These are phyloP conservation scores for Sylvietta virens DNA, from an alignment of 2,113 vertebrate species.

Conservation along the genomic window DNA sequence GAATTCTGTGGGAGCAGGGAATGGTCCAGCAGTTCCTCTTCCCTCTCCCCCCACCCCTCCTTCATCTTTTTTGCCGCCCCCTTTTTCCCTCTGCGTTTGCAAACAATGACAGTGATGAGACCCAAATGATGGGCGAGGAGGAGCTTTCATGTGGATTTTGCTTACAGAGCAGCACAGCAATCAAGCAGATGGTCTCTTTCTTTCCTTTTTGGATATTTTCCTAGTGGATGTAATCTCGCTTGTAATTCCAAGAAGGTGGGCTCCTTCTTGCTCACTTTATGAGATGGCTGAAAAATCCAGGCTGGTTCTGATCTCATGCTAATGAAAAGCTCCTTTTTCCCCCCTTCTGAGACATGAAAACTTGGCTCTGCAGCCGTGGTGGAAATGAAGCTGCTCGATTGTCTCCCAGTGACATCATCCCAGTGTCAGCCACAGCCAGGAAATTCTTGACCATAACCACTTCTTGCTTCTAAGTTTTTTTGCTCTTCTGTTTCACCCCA, in stretches of 20 bases:
- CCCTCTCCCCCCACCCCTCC: background rate
- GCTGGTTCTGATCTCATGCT: slow-evolving; percentile 13
- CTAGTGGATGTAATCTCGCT: slow-evolving; percentile 25
- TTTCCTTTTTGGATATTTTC: slow-evolving; percentile 13
- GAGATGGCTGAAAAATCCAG: background rate
- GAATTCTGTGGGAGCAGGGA: background rate
- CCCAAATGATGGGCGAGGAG: slow-evolving; percentile 15
- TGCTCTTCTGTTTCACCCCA: slow-evolving; percentile 38
- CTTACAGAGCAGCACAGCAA: slow-evolving; percentile 42
- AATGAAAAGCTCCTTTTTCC: background rate
- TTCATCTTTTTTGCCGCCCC: fast-evolving
- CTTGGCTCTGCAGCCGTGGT: background rate
- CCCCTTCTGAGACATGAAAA: background rate
- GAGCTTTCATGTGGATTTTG: slow-evolving; percentile 19
- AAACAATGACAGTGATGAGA: slow-evolving; percentile 59
- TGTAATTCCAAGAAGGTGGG: slow-evolving; percentile 27
- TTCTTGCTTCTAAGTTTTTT: slow-evolving; percentile 1
- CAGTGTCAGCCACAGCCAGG: background rate
- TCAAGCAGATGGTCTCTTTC: slow-evolving; percentile 57
- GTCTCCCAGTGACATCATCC: slow-evolving; percentile 27
- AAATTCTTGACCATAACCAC: slow-evolving; percentile 30
- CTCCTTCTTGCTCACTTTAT: background rate
- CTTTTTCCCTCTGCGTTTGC: background rate
- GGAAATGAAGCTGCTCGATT: slow-evolving; percentile 13
- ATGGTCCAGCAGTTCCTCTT: background rate